phyloP scores from a whole-genome alignment of 1,140 invertebrate genomes.

The Apis mellifera region DNA sequence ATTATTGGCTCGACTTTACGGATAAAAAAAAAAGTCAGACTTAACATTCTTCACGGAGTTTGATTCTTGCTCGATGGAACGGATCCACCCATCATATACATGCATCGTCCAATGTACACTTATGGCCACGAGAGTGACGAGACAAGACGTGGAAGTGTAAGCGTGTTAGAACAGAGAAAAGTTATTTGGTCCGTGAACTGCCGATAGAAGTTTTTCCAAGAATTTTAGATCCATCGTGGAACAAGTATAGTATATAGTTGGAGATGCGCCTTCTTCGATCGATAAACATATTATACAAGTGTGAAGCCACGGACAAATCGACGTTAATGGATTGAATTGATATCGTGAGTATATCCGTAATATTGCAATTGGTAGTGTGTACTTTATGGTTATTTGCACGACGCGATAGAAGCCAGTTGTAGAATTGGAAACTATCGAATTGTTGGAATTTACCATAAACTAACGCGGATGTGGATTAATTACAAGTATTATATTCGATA shows the following conservation, averaged over 20 bases:
- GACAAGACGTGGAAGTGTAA: not conserved
- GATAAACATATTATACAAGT: not conserved
- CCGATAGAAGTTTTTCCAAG: constrained; percentile 59
- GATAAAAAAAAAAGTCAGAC: constrained; percentile 34
- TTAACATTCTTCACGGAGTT: constrained; percentile 62
- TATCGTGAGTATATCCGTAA: not conserved
- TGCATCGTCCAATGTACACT: not conserved
- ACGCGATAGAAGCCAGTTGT: not conserved
- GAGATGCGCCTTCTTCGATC: constrained; percentile 3
- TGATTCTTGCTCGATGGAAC: constrained; percentile 32
- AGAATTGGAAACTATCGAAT: not conserved
- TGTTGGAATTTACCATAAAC: not conserved
- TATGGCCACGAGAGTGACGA: not conserved
- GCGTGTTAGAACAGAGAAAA: constrained; percentile 34
- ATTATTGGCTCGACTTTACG: constrained; percentile 56
- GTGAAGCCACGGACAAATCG: not conserved
- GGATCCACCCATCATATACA: constrained; percentile 30
- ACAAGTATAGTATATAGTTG: constrained; percentile 31
- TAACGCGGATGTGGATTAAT: not conserved
- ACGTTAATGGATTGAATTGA: not conserved
- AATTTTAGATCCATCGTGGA: constrained; percentile 40
- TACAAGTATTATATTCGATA: not conserved
- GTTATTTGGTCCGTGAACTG: constrained; percentile 57
- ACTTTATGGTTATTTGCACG: not conserved
- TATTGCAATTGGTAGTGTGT: not conserved